Base-by-base conservation (phyloP, 2,888 invertebrate species). In the Notocelia uddmanniana region DNA sequence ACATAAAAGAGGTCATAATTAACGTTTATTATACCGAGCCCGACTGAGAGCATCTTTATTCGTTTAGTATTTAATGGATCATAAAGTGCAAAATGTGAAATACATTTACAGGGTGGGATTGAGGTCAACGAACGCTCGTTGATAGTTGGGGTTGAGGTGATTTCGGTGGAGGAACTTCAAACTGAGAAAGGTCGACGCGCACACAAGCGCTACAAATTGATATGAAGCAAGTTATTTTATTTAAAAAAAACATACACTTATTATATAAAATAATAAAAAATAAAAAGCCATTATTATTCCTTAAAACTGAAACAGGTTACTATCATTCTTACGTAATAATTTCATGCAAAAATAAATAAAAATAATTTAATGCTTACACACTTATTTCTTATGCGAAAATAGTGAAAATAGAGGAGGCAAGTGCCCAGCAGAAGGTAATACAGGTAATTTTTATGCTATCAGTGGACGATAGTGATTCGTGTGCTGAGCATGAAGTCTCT, bases 61-160 rank as follows among this genome's bases (percentile, higher is more conserved):
- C 3, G 31, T 31, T 58, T 70, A 58, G 58, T 64, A 55, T 58
- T 70, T 70, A 70, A 70, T 70, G 70, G 70, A 52, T 59, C 64
- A 26, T 70, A 41, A 70, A 70, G 54, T 59, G 54, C 52, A 54
- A 66, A 70, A 59, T 58, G 70, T 59, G 41, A 66, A 66, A 70
- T 70, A 52, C 23, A 50, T 15, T 18, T 45, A 41, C 54, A n/a
- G 55, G 60, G 60, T 26, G 45, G 34, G 41, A 41, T 13, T 41
- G 50, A 48, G 57, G 69, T 64, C 69, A 31, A 58, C 37, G 57
- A 64, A 18, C 57, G 57, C 23, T 69, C 57, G 48, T 63, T 63
- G 50, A 37, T 34, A 34, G 37, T 18, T 55, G 62, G 55, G 31
- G 31, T n/a, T 34, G 45, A 37, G 34, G 54, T 23, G 37, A 50